A percentile compares a stretch with the other conserved stretches of the same genome.
Evolutionary conservation across 2,888 invertebrate genomes (phyloP).

Genomic region (Lycophotia porphyrea): DNA sequence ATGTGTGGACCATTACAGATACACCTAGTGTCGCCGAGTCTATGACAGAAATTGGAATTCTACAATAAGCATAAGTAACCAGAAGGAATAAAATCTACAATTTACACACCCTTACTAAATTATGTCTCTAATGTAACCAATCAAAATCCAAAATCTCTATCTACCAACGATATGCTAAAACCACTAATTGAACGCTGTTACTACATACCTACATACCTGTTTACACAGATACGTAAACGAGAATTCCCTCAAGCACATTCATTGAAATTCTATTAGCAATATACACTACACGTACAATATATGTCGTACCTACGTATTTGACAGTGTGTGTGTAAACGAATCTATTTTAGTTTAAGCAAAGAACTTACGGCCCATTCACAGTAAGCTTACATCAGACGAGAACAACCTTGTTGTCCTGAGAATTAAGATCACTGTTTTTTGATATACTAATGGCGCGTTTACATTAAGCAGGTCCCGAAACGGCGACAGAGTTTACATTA

Average conservation of each 20-base stretch:
- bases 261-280: conserved; percentile 56
- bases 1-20: too few species aligned
- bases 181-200: conserved; percentile 44
- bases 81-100: not conserved
- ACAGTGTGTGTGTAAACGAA: conserved; percentile 31
- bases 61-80: not conserved
- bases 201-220: conserved; percentile 9
- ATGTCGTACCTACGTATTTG: conserved; percentile 20
- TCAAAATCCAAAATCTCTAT: conserved; percentile 19
- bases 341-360: conserved; percentile 37
- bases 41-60: too few species aligned
- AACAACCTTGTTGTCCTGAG: not conserved
- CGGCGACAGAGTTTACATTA: too few species aligned
- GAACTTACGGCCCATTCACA: not conserved
- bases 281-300: conserved; percentile 18
- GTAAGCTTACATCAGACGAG: not conserved
- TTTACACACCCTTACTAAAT: not conserved
- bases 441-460: not conserved
- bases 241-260: conserved; percentile 42
- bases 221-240: conserved; percentile 24
- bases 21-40: too few species aligned
- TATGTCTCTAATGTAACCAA: not conserved
- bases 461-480: too few species aligned
- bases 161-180: conserved; percentile 46
- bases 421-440: not conserved